These are phyloP conservation scores for Aleiodes alternator DNA, from an alignment of 2,888 invertebrate genomes.

Conservation along the genomic window DNA sequence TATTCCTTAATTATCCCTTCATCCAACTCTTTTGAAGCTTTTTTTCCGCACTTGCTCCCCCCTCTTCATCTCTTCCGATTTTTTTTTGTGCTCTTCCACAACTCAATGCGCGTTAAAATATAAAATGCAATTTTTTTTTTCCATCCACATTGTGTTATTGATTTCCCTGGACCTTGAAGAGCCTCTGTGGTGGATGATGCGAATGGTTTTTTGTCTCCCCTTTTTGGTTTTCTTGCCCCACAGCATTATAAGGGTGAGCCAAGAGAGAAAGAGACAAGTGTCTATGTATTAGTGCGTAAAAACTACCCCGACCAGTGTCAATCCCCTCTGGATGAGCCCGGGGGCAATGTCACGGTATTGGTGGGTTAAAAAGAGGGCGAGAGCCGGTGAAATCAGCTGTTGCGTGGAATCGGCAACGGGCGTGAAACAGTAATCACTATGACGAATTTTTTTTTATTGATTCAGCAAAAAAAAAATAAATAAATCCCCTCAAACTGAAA, in stretches of 20 bases:
- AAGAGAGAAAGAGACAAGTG: constrained; percentile 7
- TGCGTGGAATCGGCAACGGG: constrained; percentile 51
- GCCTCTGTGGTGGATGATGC: constrained; percentile 36
- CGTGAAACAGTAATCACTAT: constrained; percentile 52
- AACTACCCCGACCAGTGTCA: constrained; percentile 21
- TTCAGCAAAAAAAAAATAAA: not conserved
- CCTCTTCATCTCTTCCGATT: too few species aligned
- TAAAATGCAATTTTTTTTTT: not conserved
- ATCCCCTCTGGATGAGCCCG: constrained; percentile 14
- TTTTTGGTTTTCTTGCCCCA: constrained; percentile 24
- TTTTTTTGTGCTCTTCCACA: too few species aligned
- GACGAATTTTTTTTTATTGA: constrained; percentile 13
- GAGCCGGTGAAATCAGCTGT: constrained; percentile 50
- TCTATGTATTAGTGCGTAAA: constrained; percentile 29
- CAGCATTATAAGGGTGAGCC: constrained; percentile 7
- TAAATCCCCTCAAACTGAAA: too few species aligned
- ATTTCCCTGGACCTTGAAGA: constrained; percentile 57
- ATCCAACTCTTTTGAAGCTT: too few species aligned
- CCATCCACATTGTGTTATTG: constrained; percentile 51
- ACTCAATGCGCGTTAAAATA: too few species aligned
- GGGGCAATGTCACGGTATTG: constrained; percentile 16
- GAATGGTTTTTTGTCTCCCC: constrained; percentile 33
- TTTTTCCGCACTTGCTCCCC: too few species aligned
- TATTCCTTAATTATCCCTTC: too few species aligned
- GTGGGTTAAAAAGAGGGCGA: constrained; percentile 23